Percentiles rank a stretch among this genome's conserved stretches.
phyloP scores from a whole-genome alignment of 1,140 invertebrate genomes.

The Thereuonema tuberculata region DNA sequence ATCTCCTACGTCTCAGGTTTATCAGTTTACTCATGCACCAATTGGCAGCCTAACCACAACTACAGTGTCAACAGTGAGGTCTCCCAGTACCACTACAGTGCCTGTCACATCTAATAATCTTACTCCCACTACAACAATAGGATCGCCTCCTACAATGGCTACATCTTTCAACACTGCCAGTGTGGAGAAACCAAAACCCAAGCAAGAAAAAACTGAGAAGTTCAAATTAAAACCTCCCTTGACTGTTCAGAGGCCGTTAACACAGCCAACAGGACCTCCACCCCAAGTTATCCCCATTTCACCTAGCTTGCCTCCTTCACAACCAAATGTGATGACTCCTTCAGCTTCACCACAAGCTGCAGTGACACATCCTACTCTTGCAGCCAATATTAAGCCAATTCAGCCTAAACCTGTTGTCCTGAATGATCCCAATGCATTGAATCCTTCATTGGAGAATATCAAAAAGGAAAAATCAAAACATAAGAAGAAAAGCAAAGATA shows the following conservation, averaged over 20 bases:
- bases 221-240: conserved; percentile 16
- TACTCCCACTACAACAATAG: not conserved
- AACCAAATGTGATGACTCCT: conserved; percentile 17
- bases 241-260: conserved; percentile 21
- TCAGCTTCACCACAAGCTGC: conserved; percentile 18
- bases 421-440: conserved; percentile 27
- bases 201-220: conserved; percentile 20
- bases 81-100: not conserved
- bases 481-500: conserved; percentile 35
- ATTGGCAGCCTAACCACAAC: not conserved
- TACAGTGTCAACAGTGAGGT: conserved; percentile 2
- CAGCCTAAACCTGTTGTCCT: conserved; percentile 34
- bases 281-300: conserved; percentile 21
- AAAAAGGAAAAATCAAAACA: conserved; percentile 30
- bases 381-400: conserved; percentile 28
- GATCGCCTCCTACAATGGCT: not conserved
- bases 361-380: conserved; percentile 19
- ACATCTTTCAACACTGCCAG: not conserved
- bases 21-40: not conserved
- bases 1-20: not conserved
- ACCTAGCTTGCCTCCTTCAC: conserved; percentile 17
- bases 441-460: conserved; percentile 25
- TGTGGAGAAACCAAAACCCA: conserved; percentile 14
- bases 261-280: conserved; percentile 21
- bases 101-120: not conserved